Evolutionary conservation across 2,113 vertebrate species (phyloP), one percentile per base, ranked within the genome.

Genomic region (Chrysochloris asiatica): DNA sequence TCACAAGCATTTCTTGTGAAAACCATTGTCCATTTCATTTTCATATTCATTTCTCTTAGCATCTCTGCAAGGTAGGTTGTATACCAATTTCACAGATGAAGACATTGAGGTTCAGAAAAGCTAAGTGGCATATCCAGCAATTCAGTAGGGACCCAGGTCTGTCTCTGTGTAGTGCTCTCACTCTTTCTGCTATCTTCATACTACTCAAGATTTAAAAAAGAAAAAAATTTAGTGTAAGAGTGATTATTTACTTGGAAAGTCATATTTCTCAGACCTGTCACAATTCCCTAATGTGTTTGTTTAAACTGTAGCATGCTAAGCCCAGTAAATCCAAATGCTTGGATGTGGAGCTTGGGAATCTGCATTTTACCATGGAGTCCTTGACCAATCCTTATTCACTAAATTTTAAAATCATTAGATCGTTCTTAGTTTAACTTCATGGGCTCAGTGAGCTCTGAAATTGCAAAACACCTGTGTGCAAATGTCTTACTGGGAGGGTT

Each of bases 11-110:
- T 80, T 86, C 52, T 89, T 43, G 67, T 13, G 14, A 36, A 26
- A 3, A 38, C 16, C 6, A 26, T 90, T 88, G 93, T 86, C 89
- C 52, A 47, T 3, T 48, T 77, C 3, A 50, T 33, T 50, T 86
- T 84, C 61, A 83, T 16, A 80, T 83, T 52, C 92, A 71, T 78
- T 83, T 91, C 72, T 61, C 78, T 93, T 83, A 80, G 59, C 16
- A 61, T 59, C 26, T 22, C 41, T 76, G 17, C 38, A 92, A 24
- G 12, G 61, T 75, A 50, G 16, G 13, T 67, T 24, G 83, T 48
- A 54, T 41, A 45, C 17, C 21, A 52, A 41, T 45, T 93, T 83
- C 65, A 92, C n/a, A 88, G 71, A 83, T 73, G 43, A 77, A 93
- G n/a, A 56, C 84, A 67, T 43, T 36, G 52, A 65, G 22, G 26